A percentile compares a stretch with the other conserved stretches of the same genome.
Conservation (phyloP, 2,888 invertebrate species). For the Perizoma affinitatum region DNA sequence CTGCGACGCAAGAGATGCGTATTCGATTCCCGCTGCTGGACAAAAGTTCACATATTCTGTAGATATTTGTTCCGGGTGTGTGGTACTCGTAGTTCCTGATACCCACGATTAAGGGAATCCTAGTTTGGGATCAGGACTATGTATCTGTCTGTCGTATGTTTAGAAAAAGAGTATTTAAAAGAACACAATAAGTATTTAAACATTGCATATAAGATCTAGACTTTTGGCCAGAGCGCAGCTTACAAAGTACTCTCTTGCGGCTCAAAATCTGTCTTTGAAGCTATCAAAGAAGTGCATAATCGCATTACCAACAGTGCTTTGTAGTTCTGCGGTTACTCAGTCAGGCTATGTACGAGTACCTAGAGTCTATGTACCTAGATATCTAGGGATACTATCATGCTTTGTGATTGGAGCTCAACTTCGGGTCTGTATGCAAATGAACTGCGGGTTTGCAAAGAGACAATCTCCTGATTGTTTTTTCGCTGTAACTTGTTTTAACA, state of each 20-base stretch:
- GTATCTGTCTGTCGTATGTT: too few relatives aligned
- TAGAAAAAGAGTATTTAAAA: too few relatives aligned
- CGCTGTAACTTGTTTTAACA: slow-evolving; percentile 15
- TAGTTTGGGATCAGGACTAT: too few relatives aligned
- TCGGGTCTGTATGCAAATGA: slow-evolving; percentile 36
- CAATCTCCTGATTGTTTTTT: slow-evolving; percentile 29
- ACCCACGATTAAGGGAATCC: too few relatives aligned
- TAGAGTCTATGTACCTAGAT: neutral
- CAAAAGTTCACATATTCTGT: too few relatives aligned
- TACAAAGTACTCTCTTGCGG: slow-evolving; percentile 18
- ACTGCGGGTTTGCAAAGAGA: slow-evolving; percentile 24
- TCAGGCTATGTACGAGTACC: too few relatives aligned
- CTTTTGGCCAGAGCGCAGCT: slow-evolving; percentile 2
- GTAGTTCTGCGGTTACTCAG: slow-evolving; percentile 3
- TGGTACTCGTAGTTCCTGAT: too few relatives aligned
- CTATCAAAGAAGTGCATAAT: slow-evolving; percentile 38
- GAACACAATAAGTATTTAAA: too few relatives aligned
- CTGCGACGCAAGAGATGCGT: too few relatives aligned
- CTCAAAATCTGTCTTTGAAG: slow-evolving; percentile 36
- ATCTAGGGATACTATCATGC: neutral
- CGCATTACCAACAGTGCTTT: slow-evolving; percentile 31
- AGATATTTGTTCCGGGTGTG: too few relatives aligned
- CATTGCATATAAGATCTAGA: too few relatives aligned
- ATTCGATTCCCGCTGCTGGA: too few relatives aligned
- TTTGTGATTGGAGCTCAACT: slow-evolving; percentile 30